phyloP scores from a whole-genome alignment of 2,797 vertebrate species.

The Graptemys geographica region DNA sequence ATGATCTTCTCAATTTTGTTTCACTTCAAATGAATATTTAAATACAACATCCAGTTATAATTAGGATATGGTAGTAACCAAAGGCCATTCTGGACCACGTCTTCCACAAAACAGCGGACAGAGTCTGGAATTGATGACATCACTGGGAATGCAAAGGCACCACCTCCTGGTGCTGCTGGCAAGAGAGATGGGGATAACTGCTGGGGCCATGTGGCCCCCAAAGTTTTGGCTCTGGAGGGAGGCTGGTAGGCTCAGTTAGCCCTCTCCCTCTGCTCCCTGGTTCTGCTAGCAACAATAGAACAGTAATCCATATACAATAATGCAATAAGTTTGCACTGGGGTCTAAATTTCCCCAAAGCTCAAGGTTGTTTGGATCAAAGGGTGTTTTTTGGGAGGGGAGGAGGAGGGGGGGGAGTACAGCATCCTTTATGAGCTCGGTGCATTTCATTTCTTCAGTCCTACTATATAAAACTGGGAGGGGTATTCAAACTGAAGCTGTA shows the following conservation, averaged over 20 bases:
- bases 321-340: neutral
- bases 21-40: neutral
- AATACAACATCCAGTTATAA: too few species aligned
- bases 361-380: neutral
- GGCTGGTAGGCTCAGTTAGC: neutral
- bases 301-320: neutral
- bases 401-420: neutral
- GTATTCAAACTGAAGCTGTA: slow-evolving; percentile 16
- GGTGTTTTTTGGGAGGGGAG: neutral
- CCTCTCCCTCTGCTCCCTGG: slow-evolving; percentile 2
- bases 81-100: neutral
- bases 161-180: neutral
- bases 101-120: neutral
- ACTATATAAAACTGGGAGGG: neutral
- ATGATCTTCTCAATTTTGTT: neutral
- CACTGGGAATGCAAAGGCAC: neutral
- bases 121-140: neutral
- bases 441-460: neutral
- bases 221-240: neutral
- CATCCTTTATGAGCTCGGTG: neutral
- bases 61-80: neutral
- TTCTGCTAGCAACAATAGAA: slow-evolving; percentile 39
- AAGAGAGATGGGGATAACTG: neutral
- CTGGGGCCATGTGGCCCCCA: neutral
- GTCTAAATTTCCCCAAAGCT: neutral